Percentiles rank a stretch among this genome's conserved stretches.
Evolutionary conservation across 2,797 vertebrate species (phyloP).

Genomic region (Hirundo rustica): DNA sequence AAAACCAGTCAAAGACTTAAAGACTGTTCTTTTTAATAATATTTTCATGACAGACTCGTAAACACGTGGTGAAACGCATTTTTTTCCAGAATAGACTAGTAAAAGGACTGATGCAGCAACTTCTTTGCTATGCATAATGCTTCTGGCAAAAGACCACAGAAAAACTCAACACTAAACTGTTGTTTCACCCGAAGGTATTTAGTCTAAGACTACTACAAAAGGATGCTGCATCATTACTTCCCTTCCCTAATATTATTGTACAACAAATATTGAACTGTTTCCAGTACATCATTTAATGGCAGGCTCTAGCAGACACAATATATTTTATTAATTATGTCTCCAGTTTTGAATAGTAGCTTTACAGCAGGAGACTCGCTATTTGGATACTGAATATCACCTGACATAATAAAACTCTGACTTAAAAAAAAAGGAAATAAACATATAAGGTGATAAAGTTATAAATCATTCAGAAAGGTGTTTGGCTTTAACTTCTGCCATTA

Average conservation of each 20-base stretch:
- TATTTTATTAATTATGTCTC: background rate
- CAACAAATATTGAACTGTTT: background rate
- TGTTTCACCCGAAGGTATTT: background rate
- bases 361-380: background rate
- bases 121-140: background rate
- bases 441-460: background rate
- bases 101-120: background rate
- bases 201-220: background rate
- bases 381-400: background rate
- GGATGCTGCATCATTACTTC: background rate
- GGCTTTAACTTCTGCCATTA: background rate
- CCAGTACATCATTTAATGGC: background rate
- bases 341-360: background rate
- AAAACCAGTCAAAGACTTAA: background rate
- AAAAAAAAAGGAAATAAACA: background rate
- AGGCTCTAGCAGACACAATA: background rate
- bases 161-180: background rate
- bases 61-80: fast-evolving
- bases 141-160: background rate
- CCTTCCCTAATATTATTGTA: background rate
- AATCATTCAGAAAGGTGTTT: background rate
- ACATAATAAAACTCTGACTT: background rate
- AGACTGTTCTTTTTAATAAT: background rate
- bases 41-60: background rate
- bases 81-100: background rate